phyloP scores from a whole-genome alignment of 2,113 vertebrate genomes.

The Calonectris borealis region DNA sequence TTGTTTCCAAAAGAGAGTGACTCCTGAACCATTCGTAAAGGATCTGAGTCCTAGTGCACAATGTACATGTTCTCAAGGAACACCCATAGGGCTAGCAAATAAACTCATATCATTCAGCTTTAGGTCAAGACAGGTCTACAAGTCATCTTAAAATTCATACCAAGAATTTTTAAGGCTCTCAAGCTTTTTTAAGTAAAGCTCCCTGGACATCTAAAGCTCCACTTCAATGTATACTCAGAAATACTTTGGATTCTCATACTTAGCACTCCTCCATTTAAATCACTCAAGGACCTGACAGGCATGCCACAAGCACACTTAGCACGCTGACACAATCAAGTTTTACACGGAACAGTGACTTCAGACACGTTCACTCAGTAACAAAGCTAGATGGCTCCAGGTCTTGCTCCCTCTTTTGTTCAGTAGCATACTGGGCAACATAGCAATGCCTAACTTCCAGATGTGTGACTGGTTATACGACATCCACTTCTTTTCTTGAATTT shows the following conservation, averaged over 20 bases:
- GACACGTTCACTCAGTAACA: accelerated
- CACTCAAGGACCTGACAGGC: neutral
- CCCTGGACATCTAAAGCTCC: neutral
- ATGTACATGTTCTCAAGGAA: neutral
- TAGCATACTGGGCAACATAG: neutral
- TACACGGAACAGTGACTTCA: neutral
- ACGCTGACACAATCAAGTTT: accelerated
- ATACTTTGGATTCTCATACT: neutral
- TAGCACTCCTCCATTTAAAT: neutral
- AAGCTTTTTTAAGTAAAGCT: neutral
- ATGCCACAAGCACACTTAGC: neutral
- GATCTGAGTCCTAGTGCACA: neutral
- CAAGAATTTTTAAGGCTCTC: neutral
- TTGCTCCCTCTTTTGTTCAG: neutral
- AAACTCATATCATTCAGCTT: neutral
- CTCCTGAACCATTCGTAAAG: neutral
- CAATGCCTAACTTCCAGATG: neutral
- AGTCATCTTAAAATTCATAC: neutral
- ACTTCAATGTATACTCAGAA: neutral
- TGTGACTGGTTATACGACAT: neutral
- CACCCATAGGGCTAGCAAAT: neutral
- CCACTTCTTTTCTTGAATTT: neutral
- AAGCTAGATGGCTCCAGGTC: neutral
- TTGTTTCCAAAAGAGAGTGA: neutral
- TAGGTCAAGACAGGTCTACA: neutral